A percentile compares a stretch with the other conserved stretches of the same genome.
Evolutionary conservation across 2,113 vertebrate genomes (phyloP).

Genomic region (Geococcyx californianus): DNA sequence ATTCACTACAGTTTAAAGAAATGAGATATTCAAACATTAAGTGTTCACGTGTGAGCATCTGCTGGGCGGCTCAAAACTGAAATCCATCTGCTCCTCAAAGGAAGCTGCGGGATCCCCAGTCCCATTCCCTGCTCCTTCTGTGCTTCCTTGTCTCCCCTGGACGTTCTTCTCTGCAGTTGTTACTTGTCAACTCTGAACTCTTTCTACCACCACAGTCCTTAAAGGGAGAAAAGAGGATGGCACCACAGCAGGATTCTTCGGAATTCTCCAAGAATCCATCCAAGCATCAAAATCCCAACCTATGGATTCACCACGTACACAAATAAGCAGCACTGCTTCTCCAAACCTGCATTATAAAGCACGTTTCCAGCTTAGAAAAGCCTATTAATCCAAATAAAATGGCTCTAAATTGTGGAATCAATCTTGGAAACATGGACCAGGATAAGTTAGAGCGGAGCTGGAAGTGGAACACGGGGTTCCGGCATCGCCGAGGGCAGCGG

Average conservation of each 20-base stretch:
- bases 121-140: not conserved
- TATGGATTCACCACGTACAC: no score
- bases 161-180: no score
- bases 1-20: not conserved
- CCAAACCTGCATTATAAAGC: not conserved
- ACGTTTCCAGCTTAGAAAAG: not conserved
- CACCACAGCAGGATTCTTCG: no score
- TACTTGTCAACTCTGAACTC: not conserved
- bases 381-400: not conserved
- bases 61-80: not conserved
- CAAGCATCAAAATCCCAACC: not conserved
- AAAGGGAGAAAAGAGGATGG: no score
- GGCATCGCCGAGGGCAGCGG: not conserved
- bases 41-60: no score
- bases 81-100: not conserved
- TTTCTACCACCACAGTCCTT: not conserved
- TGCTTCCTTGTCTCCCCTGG: not conserved
- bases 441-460: not conserved
- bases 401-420: no score
- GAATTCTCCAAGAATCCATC: not conserved
- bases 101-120: not conserved
- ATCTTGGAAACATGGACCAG: rapidly evolving
- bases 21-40: not conserved
- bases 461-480: rapidly evolving
- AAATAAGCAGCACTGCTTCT: no score